A percentile compares a stretch with the other conserved stretches of the same genome.
phyloP scores from a whole-genome alignment of 2,888 invertebrate species.

The Macropis europaea region DNA sequence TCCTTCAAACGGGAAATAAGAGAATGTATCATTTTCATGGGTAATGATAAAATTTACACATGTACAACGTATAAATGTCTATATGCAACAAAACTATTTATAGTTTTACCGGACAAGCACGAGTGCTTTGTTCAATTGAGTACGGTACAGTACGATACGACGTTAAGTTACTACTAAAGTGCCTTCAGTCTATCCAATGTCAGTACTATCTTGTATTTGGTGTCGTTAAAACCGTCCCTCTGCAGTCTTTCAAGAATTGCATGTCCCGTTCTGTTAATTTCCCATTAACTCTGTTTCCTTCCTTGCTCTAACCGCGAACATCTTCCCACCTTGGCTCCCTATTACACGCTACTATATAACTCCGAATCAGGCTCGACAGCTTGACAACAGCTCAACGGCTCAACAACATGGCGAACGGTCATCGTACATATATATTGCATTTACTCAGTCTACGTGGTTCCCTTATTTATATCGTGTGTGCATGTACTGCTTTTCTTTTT shows the following conservation, averaged over 20 bases:
- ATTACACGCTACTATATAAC: constrained; percentile 50
- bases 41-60: constrained; percentile 27
- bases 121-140: constrained; percentile 57
- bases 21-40: background rate
- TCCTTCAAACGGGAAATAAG: constrained; percentile 12
- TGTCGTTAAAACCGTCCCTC: constrained; percentile 80
- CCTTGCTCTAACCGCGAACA: constrained; percentile 33
- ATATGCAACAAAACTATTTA: constrained; percentile 16
- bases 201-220: constrained; percentile 81
- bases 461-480: constrained; percentile 69
- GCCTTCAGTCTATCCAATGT: constrained; percentile 80
- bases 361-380: constrained; percentile 65
- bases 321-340: constrained; percentile 34
- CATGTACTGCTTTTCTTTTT: constrained; percentile 30
- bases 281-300: constrained; percentile 16
- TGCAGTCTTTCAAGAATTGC: constrained; percentile 78
- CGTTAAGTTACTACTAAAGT: constrained; percentile 79
- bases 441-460: constrained; percentile 79
- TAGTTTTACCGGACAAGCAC: constrained; percentile 33
- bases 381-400: constrained; percentile 69
- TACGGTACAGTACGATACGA: constrained; percentile 71
- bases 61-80: constrained; percentile 29
- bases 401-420: constrained; percentile 75
- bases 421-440: constrained; percentile 77
- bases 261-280: constrained; percentile 64